Evolutionary conservation across 2,797 vertebrate genomes (phyloP), one percentile per base, ranked within the genome.

Genomic region (Sandelia bainsii): DNA sequence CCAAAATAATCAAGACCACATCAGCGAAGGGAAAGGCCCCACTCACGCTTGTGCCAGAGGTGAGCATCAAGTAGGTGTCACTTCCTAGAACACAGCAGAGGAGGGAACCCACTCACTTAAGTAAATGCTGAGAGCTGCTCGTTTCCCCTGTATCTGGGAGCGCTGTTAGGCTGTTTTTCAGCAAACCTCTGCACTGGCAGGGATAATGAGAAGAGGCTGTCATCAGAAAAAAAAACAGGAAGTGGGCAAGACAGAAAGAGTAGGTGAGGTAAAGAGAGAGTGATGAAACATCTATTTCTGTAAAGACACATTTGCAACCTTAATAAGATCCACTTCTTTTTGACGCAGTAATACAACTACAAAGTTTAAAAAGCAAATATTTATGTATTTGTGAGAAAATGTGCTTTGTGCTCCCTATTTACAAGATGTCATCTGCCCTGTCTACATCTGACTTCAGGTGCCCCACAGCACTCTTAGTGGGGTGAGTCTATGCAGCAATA

Each of bases 91-190:
- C 12, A 32, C 37, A 62, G 69, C 32, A 65, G 50, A 66, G 62
- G 76, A 62, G 75, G 39, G 48, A 68, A 62, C 51, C 69, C 75
- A 67, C 90, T 51, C 69, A 80, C 71, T 81, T 88, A 63, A 77
- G 69, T 75, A 77, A 88, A 79, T 42, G 84, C 81, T 81, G 76
- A 86, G 58, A 69, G 65, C 17, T 64, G 81, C 42, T 64, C 8
- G 56, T 76, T 85, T 82, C 25, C 16, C 42, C 37, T 65, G 49
- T 11, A 53, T 63, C 68, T 72, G 61, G 34, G 75, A 80, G 53
- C 17, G n/a, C 46, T 40, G 56, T 56, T 83, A 78, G 84, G 72
- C 79, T 77, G 60, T 66, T 68, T 63, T 79, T 91, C 71, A 85
- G 62, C 59, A 73, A 87, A 81, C 45, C 29, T 70, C 63, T 68